Percentiles rank a stretch among this genome's conserved stretches.
Evolutionary conservation across 2,797 vertebrate genomes (phyloP).

Genomic region (Enteromius thamalakanensis): DNA sequence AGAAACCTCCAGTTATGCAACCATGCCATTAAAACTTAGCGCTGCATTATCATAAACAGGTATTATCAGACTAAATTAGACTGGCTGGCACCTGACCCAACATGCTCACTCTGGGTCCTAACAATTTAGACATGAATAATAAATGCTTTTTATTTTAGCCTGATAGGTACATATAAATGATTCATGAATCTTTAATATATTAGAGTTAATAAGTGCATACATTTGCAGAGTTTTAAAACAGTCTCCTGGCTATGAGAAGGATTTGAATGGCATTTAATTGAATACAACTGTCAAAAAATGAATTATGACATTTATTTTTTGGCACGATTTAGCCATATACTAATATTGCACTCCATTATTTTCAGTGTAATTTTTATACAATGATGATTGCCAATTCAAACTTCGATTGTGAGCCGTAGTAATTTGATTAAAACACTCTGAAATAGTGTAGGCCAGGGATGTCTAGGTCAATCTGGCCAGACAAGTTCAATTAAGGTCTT

Average conservation of each 20-base stretch:
- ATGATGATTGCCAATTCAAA: background rate
- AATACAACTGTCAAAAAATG: background rate
- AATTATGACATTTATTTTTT: background rate
- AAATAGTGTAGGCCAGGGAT: conserved; percentile 16
- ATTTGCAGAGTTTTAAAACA: conserved; percentile 26
- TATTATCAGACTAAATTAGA: conserved; percentile 10
- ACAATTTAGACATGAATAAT: conserved; percentile 47
- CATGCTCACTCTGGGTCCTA: conserved; percentile 20
- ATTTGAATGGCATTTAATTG: conserved; percentile 8
- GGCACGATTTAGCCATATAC: background rate
- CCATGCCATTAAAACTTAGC: background rate
- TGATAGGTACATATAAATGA: conserved; percentile 40
- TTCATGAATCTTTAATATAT: conserved; percentile 38
- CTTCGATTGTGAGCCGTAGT: background rate
- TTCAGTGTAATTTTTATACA: conserved; percentile 1
- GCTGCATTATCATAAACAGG: conserved; percentile 16
- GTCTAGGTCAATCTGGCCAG: conserved; percentile 41
- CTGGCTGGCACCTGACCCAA: conserved; percentile 17
- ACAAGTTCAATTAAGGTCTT: conserved; percentile 45
- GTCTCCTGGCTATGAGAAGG: background rate
- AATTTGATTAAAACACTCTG: background rate
- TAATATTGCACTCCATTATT: background rate
- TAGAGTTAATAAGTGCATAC: conserved; percentile 38
- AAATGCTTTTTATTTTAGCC: conserved; percentile 39
- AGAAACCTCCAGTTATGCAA: background rate